Base-by-base conservation (phyloP, 2,113 vertebrate species). In the Mus pahari region DNA sequence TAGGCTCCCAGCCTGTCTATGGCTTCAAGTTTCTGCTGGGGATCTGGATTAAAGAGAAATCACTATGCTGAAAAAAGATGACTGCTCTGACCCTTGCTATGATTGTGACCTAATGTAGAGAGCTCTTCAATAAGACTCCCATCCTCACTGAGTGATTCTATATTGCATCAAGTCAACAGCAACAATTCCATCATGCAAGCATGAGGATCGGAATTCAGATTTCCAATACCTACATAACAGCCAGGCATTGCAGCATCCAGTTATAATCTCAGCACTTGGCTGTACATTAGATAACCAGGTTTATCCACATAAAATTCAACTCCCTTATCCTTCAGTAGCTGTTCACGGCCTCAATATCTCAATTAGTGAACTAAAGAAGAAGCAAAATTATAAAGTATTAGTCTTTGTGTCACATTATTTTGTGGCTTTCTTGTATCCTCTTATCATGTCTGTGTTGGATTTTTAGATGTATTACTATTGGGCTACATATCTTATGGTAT, bases 371-470 rank as follows among this genome's bases (percentile, higher is more conserved):
- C 12, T 89, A 45, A 75, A 10, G 12, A 11, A 70, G n/a, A 74
- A 74, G 31, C 12, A 86, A 42, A 39, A 1, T 55, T 77, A 22
- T 11, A 58, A 16, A 20, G 24, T 14, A 13, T 20, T 11, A 22
- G 50, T n/a, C 60, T 77, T 11, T 42, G 7, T 39, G 36, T 48
- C n/a, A 48, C 7, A 1, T 42, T 50, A 24, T 9, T 14, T 7
- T 70, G 24, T 12, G 42, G 3, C 26, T 66, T 79, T 26, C 6
- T 48, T 66, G 1, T 33, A 11, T 13, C 60, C 2, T 66, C 14
- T 42, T 16, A n/a, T 36, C 5, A 3, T 3, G 1, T 17, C 33
- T 75, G 5, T 7, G 14, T 3, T 36, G n/a, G 5, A 68, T 22
- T 86, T 45, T 62, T 33, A 20, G 24, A 92, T 2, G 12, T 12